Percentiles rank a stretch among this genome's conserved stretches.
Evolutionary conservation across 2,888 invertebrate genomes (phyloP).

Genomic region (Euplagia quadripunctaria): DNA sequence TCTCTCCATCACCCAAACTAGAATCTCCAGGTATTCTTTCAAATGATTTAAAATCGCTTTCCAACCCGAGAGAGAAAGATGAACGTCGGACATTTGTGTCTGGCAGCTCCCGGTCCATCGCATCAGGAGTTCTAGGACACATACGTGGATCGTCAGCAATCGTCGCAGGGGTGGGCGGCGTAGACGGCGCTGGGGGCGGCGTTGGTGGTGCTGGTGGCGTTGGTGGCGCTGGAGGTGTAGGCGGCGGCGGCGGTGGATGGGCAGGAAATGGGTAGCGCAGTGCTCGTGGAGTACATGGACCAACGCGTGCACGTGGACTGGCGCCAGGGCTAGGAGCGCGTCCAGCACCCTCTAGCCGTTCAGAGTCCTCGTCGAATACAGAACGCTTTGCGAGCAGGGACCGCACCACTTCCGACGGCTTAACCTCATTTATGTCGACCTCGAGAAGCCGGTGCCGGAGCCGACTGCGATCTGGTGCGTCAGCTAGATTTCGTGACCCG

Average conservation of each 20-base stretch:
- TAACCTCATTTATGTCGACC: constrained; percentile 92
- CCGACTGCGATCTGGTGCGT: constrained; percentile 87
- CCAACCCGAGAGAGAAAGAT: constrained; percentile 44
- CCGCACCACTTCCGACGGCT: constrained; percentile 97
- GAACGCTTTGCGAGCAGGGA: constrained; percentile 96
- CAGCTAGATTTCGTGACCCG: constrained; percentile 87
- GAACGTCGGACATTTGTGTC: neutral
- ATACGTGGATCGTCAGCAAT: constrained; percentile 54
- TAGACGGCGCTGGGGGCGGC: constrained; percentile 58
- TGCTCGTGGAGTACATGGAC: constrained; percentile 77
- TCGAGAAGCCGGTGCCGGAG: constrained; percentile 92
- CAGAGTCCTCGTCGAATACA: constrained; percentile 98
- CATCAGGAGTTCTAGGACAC: constrained; percentile 56
- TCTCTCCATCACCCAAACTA: constrained; percentile 36
- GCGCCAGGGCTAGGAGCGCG: constrained; percentile 90
- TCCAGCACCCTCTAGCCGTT: constrained; percentile 95
- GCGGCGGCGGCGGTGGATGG: constrained; percentile 88
- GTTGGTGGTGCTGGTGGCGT: constrained; percentile 57
- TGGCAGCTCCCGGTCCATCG: constrained; percentile 50
- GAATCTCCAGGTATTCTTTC: constrained; percentile 21
- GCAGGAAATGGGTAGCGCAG: constrained; percentile 93
- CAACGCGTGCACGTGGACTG: constrained; percentile 80
- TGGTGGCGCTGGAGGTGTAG: constrained; percentile 58
- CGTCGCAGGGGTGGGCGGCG: constrained; percentile 58
- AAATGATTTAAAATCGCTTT: constrained; percentile 50